Base-by-base conservation (phyloP, 2,888 invertebrate species). In the Lathronympha strigana region DNA sequence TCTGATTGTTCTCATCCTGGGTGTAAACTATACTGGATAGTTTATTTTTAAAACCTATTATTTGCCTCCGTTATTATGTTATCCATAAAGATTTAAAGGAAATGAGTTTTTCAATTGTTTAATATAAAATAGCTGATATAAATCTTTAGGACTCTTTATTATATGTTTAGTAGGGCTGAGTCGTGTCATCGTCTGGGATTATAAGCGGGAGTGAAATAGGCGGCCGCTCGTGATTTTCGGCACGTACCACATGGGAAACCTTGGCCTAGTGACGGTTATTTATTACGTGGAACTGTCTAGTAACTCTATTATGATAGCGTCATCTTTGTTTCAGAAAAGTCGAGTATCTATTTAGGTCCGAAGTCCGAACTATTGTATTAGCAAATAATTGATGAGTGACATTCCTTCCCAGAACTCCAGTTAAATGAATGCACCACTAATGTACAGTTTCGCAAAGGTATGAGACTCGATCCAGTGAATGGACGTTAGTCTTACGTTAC, bases 191-290 rank as follows among this genome's bases (percentile, higher is more conserved):
- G 45, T 49, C 43, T n/a, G 43, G 23, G 47, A 47, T 51, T 31
- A 38, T 2, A 60, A 21, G 25, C 31, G 38, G 23, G 28, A 31
- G 43, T 15, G 45, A 47, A 60, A 54, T 61, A 68, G 57, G 38
- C 49, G 6, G 45, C 25, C 53, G 38, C 50, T 72, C 75, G 72
- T 74, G 73, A 72, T 71, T 69, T 73, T 71, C 69, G 63, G 68
- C 74, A 74, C 71, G 73, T 69, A 68, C 74, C 73, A 72, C 74
- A 76, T 79, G 72, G 72, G 69, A 71, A 73, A 76, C 83, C 82
- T 82, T 83, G 80, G 76, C 77, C 74, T 68, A 77, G 64, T 76
- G 68, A 45, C 61, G 25, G 61, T 33, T 53, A 40, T 50, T 62
- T 60, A 38, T 61, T 55, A 47, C 54, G 13, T 51, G 31, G 50